Evolutionary conservation across 2,113 vertebrate genomes (phyloP).

Genomic region (Felis catus): DNA sequence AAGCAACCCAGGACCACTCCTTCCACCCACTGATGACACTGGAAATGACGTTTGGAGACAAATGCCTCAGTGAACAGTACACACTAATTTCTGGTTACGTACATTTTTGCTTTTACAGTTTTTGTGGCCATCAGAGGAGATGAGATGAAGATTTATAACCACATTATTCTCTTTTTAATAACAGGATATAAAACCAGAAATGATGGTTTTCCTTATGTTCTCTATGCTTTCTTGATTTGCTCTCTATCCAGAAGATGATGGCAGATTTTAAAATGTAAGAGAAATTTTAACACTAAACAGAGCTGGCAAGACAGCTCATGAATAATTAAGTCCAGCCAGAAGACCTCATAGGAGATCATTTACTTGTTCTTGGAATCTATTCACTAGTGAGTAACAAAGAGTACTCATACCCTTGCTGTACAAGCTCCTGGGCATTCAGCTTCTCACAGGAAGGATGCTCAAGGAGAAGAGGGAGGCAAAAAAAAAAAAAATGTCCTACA

Average conservation of each 20-base stretch:
- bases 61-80: neutral
- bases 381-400: neutral
- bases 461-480: neutral
- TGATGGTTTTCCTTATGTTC: neutral
- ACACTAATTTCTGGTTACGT: neutral
- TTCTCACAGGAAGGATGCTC: neutral
- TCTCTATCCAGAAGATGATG: neutral
- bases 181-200: constrained; percentile 38
- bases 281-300: constrained; percentile 23
- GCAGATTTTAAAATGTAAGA: constrained; percentile 3
- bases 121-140: neutral
- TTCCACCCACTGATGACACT: neutral
- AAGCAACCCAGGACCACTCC: neutral
- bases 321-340: constrained; percentile 52
- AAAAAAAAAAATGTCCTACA: neutral
- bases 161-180: constrained; percentile 61
- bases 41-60: neutral
- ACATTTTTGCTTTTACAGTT: constrained; percentile 38
- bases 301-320: constrained; percentile 21
- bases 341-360: neutral
- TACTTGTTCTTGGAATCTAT: neutral
- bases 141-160: constrained; percentile 5
- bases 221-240: neutral
- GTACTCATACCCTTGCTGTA: neutral
- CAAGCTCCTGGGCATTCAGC: neutral